Percentiles rank a stretch among this genome's conserved stretches.
Evolutionary conservation across 1,140 invertebrate genomes (phyloP).

Genomic region (Asobara japonica): DNA sequence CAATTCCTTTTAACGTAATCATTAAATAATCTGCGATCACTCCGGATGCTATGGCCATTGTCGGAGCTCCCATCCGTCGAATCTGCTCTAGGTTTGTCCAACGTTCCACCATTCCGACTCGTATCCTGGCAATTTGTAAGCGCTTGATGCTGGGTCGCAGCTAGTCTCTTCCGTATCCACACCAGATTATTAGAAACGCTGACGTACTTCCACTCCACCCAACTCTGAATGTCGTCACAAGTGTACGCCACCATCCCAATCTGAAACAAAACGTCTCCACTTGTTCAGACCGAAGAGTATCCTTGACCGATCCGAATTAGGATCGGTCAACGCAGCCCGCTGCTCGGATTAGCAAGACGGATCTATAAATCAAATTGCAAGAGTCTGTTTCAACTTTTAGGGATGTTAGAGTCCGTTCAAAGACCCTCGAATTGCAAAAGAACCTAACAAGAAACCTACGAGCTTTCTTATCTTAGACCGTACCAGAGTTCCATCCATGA

Average conservation of each 20-base stretch:
- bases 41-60: not conserved
- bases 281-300: no score
- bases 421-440: not conserved
- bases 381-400: no score
- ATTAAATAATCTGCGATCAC: not conserved
- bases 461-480: conserved; percentile 15
- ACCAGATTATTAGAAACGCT: conserved; percentile 44
- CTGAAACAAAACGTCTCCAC: conserved; percentile 35
- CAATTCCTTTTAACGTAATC: not conserved
- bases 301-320: no score
- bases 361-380: no score
- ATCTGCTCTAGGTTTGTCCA: not conserved
- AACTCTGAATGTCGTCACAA: conserved; percentile 46
- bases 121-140: not conserved
- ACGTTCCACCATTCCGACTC: not conserved
- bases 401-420: no score
- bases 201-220: conserved; percentile 50
- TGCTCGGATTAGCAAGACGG: no score
- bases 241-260: conserved; percentile 47
- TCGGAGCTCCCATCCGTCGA: not conserved
- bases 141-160: not conserved
- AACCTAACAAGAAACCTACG: not conserved
- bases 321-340: no score
- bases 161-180: conserved; percentile 42
- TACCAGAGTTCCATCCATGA: conserved; percentile 40